Base-by-base conservation (phyloP, 2,797 vertebrate genomes). In the Mormyrops attenuatus region DNA sequence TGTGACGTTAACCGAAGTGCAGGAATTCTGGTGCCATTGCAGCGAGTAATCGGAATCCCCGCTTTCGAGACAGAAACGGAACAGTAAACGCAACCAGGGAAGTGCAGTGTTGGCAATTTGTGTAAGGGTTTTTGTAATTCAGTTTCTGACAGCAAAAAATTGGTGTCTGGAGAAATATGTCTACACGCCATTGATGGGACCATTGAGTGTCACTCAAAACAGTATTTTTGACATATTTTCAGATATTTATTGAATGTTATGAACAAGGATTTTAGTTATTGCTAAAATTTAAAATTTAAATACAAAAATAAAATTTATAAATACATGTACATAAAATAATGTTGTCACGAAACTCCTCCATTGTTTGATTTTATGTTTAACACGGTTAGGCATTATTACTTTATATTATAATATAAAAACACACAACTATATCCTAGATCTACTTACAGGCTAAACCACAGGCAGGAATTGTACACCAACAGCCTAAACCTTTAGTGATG, bases 331-430 rank as follows among this genome's bases (percentile, higher is more conserved):
- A 26, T 97, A 96, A 97, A 96, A 97, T 96, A 90, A 96, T 96
- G 98, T 99, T 99, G 99, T 99, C 98, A 99, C 98, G 97, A 98
- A 99, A 99, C 96, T 96, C 93, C 95, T 96, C 5, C 66, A 49
- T 55, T 93, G 88, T 94, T 95, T 95, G 95, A 96, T 96, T 96
- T 96, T 94, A 97, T 96, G 95, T 96, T 95, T 95, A 95, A 94
- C 94, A 96, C 93, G 94, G 95, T 95, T 94, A 92, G 94, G 97
- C 96, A 80, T 20, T 47, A 80, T 41, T 47, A 9, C 1, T 80
- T 52, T 94, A 97, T 96, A 94, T 92, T 90, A 91, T 96, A 94
- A 96, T 95, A 90, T 95, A 95, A 92, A 60, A 93, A 92, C 95
- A 96, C 96, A 95, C 97, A 94, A 90, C 84, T 92, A 34, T 63